A percentile compares a stretch with the other conserved stretches of the same genome.
These are phyloP conservation scores for Corvus moneduloides DNA, from an alignment of 2,113 vertebrate genomes.

Conservation along the genomic window DNA sequence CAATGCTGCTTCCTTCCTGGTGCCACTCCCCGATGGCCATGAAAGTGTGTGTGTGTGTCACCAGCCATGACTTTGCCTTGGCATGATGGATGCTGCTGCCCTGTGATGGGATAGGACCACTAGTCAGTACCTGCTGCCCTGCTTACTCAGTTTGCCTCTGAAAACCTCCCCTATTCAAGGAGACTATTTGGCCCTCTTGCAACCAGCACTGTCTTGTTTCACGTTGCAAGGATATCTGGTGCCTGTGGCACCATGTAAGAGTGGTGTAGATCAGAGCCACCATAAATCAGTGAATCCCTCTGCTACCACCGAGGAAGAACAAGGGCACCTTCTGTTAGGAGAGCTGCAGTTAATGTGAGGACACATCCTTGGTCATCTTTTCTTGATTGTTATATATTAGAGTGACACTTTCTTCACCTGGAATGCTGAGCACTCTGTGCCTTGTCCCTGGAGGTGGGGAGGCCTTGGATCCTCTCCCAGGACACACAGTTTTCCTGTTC, in stretches of 20 bases:
- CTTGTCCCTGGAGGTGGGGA: background rate
- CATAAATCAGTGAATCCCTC: slow-evolving; percentile 14
- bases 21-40: background rate
- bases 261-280: background rate
- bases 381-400: slow-evolving; percentile 7
- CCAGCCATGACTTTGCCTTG: background rate
- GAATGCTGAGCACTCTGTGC: background rate
- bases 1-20: background rate
- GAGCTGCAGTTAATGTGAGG: slow-evolving; percentile 2
- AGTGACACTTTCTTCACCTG: background rate
- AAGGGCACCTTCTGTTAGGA: slow-evolving; percentile 20
- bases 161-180: background rate
- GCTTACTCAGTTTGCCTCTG: background rate
- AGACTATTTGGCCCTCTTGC: background rate
- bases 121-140: background rate
- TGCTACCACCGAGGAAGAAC: background rate
- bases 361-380: background rate
- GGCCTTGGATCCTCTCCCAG: background rate
- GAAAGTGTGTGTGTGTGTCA: background rate
- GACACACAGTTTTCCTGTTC: background rate
- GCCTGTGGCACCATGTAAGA: background rate
- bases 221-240: background rate
- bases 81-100: background rate
- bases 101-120: background rate
- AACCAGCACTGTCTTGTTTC: background rate